Evolutionary conservation across 2,113 vertebrate species (phyloP).

Genomic region (Columba livia): DNA sequence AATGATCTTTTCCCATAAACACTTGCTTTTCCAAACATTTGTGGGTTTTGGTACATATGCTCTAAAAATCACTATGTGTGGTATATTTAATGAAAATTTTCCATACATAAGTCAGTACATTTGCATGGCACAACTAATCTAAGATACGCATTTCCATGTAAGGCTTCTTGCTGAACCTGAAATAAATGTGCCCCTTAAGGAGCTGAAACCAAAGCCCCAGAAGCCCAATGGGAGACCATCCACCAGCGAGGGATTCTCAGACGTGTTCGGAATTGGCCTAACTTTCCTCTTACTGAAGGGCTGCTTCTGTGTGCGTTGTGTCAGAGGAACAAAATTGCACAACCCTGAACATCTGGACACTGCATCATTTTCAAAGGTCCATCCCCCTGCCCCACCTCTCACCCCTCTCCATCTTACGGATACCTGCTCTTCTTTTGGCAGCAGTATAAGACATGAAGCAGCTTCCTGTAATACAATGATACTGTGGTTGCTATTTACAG

Average conservation of each 20-base stretch:
- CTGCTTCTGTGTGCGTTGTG: background rate
- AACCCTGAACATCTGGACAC: background rate
- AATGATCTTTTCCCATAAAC: constrained; percentile 55
- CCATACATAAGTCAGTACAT: constrained; percentile 5
- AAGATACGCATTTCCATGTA: constrained; percentile 37
- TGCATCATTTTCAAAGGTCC: constrained; percentile 16
- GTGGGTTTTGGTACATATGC: constrained; percentile 39
- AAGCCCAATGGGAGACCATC: background rate
- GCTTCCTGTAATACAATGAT: constrained; percentile 55
- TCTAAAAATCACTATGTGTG: constrained; percentile 36
- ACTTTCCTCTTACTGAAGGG: background rate
- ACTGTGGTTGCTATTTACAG: constrained; percentile 68
- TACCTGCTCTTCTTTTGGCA: constrained; percentile 34
- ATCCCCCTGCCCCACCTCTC: background rate
- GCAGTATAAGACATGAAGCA: constrained; percentile 58
- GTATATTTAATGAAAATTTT: constrained; percentile 5
- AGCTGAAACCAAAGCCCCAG: constrained; percentile 5
- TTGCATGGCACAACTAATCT: background rate
- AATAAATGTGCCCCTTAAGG: constrained; percentile 27
- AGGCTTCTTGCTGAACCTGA: constrained; percentile 45
- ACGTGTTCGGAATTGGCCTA: background rate
- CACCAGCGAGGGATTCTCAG: background rate
- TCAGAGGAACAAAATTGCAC: background rate
- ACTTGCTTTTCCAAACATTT: constrained; percentile 32
- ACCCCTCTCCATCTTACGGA: background rate